Percentiles rank a stretch among this genome's conserved stretches.
phyloP scores from a whole-genome alignment of 2,797 vertebrate genomes.

The Lagocephalus sceleratus region DNA sequence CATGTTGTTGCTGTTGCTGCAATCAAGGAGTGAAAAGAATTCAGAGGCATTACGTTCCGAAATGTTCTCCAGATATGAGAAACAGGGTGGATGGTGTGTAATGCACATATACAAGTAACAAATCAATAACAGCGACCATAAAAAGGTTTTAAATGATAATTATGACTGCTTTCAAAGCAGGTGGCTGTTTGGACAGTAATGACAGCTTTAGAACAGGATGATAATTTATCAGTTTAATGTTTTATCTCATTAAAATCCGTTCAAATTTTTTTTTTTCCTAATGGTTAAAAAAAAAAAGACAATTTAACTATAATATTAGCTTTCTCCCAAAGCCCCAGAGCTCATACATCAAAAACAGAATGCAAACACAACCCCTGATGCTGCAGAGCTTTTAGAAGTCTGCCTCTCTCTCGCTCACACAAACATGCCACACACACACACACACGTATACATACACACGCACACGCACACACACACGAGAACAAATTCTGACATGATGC shows the following conservation, averaged over 20 bases:
- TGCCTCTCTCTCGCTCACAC: background rate
- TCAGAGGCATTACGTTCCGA: background rate
- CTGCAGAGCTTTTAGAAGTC: slow-evolving; percentile 14
- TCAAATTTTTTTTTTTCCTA: slow-evolving; percentile 18
- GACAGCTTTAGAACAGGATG: slow-evolving; percentile 17
- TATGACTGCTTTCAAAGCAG: slow-evolving; percentile 4
- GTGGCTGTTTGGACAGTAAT: slow-evolving; percentile 14
- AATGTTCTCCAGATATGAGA: background rate
- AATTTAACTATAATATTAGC: slow-evolving; percentile 17
- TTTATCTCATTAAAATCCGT: background rate
- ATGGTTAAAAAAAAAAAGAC: slow-evolving; percentile 25
- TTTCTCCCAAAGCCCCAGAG: slow-evolving; percentile 36
- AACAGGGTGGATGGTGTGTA: background rate
- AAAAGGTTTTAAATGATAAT: background rate
- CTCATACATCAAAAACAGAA: slow-evolving; percentile 53
- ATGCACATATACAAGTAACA: background rate
- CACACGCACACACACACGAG: slow-evolving; percentile 10
- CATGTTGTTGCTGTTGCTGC: background rate
- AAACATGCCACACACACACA: too few relatives aligned
- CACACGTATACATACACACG: slow-evolving; percentile 12
- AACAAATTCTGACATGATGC: background rate
- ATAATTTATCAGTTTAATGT: background rate
- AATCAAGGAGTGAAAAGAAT: slow-evolving; percentile 10
- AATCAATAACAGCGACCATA: background rate
- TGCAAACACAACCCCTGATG: slow-evolving; percentile 18